phyloP scores from a whole-genome alignment of 2,113 vertebrate genomes.

The Thomomys bottae region DNA sequence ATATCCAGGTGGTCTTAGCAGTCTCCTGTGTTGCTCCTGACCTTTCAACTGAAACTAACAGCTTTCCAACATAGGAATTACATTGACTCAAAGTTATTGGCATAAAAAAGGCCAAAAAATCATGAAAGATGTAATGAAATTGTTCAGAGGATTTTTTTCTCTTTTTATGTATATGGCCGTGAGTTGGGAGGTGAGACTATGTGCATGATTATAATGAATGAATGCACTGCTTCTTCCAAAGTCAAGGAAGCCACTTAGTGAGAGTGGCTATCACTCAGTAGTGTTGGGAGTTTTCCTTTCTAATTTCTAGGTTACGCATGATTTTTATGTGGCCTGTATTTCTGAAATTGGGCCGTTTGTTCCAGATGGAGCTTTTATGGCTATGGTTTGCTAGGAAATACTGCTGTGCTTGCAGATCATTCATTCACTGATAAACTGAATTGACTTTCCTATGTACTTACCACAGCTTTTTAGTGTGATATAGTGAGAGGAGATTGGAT shows the following conservation, averaged over 20 bases:
- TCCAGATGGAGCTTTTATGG: conserved; percentile 61
- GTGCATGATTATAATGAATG: neutral
- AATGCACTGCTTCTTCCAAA: neutral
- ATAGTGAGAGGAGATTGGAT: neutral
- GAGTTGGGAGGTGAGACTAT: neutral
- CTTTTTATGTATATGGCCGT: neutral
- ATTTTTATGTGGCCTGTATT: conserved; percentile 55
- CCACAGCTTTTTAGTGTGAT: conserved; percentile 38
- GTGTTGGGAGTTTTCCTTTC: conserved; percentile 15
- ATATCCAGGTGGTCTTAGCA: neutral
- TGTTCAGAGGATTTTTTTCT: neutral
- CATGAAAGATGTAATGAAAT: neutral
- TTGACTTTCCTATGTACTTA: conserved; percentile 54
- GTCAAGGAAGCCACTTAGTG: conserved; percentile 3
- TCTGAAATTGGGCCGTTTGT: conserved; percentile 56
- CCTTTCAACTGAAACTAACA: neutral
- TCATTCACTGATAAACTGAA: conserved; percentile 60
- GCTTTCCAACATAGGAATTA: conserved; percentile 34
- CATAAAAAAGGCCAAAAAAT: conserved; percentile 24
- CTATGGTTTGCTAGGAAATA: conserved; percentile 44
- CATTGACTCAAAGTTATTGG: conserved; percentile 40
- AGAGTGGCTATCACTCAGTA: neutral
- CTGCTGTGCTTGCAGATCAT: conserved; percentile 45
- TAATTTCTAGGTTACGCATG: conserved; percentile 50
- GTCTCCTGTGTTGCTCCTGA: neutral